phyloP scores from a whole-genome alignment of 2,797 vertebrate species.

The Microtus obscurus region DNA sequence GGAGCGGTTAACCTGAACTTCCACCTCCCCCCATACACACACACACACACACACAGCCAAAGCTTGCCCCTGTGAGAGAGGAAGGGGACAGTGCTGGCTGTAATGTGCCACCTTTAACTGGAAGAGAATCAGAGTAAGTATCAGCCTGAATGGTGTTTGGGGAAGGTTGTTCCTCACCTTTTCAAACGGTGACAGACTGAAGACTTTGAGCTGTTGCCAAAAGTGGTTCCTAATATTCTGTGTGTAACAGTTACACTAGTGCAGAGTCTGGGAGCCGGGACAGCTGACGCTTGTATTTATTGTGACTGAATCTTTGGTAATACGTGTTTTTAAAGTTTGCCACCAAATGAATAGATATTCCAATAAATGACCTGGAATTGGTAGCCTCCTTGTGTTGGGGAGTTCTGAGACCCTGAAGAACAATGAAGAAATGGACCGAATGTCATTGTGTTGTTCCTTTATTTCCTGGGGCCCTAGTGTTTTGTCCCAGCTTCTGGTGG shows the following conservation, averaged over 20 bases:
- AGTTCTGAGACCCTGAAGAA: conserved; percentile 67
- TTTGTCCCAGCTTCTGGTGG: neutral
- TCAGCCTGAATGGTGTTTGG: neutral
- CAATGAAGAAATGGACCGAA: conserved; percentile 75
- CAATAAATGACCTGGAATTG: neutral
- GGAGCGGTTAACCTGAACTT: neutral
- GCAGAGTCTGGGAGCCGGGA: conserved; percentile 51
- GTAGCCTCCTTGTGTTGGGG: conserved; percentile 38
- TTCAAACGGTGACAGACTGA: neutral
- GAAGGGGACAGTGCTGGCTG: neutral
- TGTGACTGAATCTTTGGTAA: conserved; percentile 76
- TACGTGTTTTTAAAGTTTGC: conserved; percentile 45
- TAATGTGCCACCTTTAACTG: neutral
- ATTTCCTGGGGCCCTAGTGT: neutral
- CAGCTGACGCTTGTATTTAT: conserved; percentile 72
- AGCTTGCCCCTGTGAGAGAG: neutral
- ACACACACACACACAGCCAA: neutral
- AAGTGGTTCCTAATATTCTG: conserved; percentile 54
- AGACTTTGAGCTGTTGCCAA: conserved; percentile 32
- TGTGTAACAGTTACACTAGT: conserved; percentile 52
- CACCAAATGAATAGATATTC: conserved; percentile 51
- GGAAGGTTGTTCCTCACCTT: neutral
- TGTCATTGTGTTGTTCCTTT: conserved; percentile 9
- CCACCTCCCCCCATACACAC: neutral
- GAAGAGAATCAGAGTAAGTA: neutral